Base-by-base conservation (phyloP, 2,888 invertebrate genomes). In the Salpingus planirostris region DNA sequence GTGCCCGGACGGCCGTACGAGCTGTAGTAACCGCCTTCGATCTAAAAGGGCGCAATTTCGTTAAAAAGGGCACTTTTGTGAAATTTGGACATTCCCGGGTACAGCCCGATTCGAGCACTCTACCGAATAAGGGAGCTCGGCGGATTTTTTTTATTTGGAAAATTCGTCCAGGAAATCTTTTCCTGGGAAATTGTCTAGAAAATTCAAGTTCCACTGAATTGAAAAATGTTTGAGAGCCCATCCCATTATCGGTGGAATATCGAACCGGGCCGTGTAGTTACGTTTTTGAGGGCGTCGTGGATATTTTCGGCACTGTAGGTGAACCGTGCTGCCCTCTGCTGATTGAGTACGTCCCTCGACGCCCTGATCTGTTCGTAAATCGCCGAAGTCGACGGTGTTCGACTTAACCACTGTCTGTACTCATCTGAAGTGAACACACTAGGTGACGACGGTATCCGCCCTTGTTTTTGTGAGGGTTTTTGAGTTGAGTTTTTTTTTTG, bases 221-320 rank as follows among this genome's bases (percentile, higher is more conserved):
- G n/a, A n/a, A n/a, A n/a, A n/a, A n/a, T n/a, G n/a, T n/a, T n/a
- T n/a, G n/a, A n/a, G n/a, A n/a, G n/a, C n/a, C n/a, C n/a, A n/a
- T n/a, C n/a, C n/a, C n/a, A n/a, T n/a, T n/a, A n/a, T n/a, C n/a
- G n/a, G n/a, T n/a, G n/a, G n/a, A n/a, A n/a, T n/a, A n/a, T n/a
- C n/a, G n/a, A n/a, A n/a, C n/a, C n/a, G n/a, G n/a, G n/a, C n/a
- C n/a, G n/a, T 18, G 8, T 8, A 62, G 75, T 75, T 66, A 90
- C 90, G 67, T 89, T 84, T 65, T 83, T 81, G 24, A 81, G 73
- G 27, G 85, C 86, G 49, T 85, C 85, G 45, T 86, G 85, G 50
- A 90, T 84, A 59, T 91, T 91, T 67, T 92, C 91, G 18, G 91
- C 91, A 52, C 91, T 91, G 68, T 87, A 91, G 11, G 84, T 85